phyloP scores from a whole-genome alignment of 1,140 invertebrate genomes.

The Amyelois transitella region DNA sequence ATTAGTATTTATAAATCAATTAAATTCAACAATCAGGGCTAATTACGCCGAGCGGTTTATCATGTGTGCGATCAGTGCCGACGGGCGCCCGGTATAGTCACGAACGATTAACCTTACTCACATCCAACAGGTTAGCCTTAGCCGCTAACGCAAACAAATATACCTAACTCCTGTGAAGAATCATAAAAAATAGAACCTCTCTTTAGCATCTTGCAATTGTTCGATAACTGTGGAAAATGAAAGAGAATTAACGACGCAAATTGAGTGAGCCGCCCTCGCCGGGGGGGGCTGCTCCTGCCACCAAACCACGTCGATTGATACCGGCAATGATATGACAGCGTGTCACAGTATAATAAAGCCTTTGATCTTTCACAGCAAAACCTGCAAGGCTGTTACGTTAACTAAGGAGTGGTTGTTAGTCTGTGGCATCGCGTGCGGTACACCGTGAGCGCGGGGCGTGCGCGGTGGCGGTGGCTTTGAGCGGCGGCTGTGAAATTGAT shows the following conservation, averaged over 20 bases:
- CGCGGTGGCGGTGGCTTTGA: conserved; percentile 23
- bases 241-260: conserved; percentile 44
- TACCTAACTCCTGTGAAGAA: background rate
- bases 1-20: background rate
- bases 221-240: conserved; percentile 54
- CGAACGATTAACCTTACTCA: background rate
- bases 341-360: conserved; percentile 4
- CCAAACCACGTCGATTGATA: background rate
- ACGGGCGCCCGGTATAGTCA: background rate
- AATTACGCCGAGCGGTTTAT: background rate
- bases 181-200: conserved; percentile 1
- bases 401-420: conserved; percentile 3
- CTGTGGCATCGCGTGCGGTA: conserved; percentile 16
- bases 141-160: background rate
- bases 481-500: conserved; percentile 50
- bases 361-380: background rate
- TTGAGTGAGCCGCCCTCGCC: conserved; percentile 38
- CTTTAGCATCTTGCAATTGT: conserved; percentile 41
- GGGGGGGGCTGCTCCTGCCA: background rate
- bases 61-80: background rate
- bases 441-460: background rate
- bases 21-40: background rate
- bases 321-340: conserved; percentile 7
- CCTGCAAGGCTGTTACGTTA: background rate
- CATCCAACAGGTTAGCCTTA: background rate